phyloP scores from a whole-genome alignment of 2,797 vertebrate genomes.

The Acanthornis magna region DNA sequence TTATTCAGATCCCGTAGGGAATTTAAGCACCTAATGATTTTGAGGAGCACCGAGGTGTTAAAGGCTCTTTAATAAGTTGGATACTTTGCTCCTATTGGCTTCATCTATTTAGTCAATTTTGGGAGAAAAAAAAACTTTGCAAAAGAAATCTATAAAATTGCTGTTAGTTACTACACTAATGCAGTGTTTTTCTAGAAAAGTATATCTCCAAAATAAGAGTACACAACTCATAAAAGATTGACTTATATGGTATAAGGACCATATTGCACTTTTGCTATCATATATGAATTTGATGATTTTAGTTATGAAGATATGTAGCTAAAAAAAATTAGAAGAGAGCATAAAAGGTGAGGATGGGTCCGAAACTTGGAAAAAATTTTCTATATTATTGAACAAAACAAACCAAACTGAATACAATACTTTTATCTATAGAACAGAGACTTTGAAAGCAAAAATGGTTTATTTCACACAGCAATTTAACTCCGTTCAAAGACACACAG shows the following conservation, averaged over 20 bases:
- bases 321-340: not conserved
- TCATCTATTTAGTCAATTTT: not conserved
- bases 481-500: not conserved
- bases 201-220: not conserved
- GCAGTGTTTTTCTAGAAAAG: not conserved
- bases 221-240: not conserved
- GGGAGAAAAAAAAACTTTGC: not conserved
- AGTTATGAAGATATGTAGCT: not conserved
- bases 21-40: not conserved
- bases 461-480: slow-evolving; percentile 32
- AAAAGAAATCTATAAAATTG: not conserved
- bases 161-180: not conserved
- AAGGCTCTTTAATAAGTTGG: not conserved
- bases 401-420: not conserved
- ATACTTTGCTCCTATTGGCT: not conserved
- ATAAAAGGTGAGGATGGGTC: not conserved
- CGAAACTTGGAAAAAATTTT: not conserved
- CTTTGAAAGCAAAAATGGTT: not conserved
- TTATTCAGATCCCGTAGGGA: not conserved
- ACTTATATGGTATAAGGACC: not conserved
- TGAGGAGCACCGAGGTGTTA: not conserved
- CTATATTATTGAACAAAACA: not conserved
- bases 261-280: not conserved
- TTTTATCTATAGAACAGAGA: not conserved
- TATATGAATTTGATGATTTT: not conserved